Percentiles rank a stretch among this genome's conserved stretches.
Conservation (phyloP, 2,113 vertebrate genomes). For the Misgurnus anguillicaudatus region DNA sequence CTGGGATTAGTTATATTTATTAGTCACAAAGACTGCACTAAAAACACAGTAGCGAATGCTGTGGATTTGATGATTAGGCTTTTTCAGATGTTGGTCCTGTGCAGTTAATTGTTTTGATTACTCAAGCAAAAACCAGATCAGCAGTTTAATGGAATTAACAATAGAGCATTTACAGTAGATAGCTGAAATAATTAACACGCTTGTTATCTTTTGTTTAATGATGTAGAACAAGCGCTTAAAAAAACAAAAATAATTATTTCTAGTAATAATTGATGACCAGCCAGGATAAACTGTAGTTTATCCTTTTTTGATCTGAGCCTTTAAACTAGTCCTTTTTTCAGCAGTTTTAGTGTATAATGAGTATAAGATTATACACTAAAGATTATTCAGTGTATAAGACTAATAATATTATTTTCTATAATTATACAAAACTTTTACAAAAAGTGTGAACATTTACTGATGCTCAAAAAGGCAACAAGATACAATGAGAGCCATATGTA, state of each 20-base stretch:
- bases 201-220: conserved; percentile 8
- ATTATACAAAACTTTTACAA: too few species aligned
- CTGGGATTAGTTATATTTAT: neutral
- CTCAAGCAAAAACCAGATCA: conserved; percentile 32
- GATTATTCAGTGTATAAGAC: too few species aligned
- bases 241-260: neutral
- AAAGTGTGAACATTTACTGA: too few species aligned
- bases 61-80: conserved; percentile 31
- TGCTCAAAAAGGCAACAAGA: too few species aligned
- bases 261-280: conserved; percentile 1
- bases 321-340: too few species aligned
- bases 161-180: conserved; percentile 9
- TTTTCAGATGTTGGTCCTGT: neutral
- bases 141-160: conserved; percentile 6
- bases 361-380: too few species aligned
- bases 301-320: too few species aligned
- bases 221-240: conserved; percentile 7
- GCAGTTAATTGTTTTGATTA: conserved; percentile 32
- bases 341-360: too few species aligned
- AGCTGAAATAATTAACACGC: neutral
- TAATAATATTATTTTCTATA: too few species aligned
- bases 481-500: too few species aligned
- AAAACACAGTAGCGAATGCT: neutral
- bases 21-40: neutral
- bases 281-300: neutral